phyloP scores from a whole-genome alignment of 2,113 vertebrate genomes.

The Deroptyus accipitrinus region DNA sequence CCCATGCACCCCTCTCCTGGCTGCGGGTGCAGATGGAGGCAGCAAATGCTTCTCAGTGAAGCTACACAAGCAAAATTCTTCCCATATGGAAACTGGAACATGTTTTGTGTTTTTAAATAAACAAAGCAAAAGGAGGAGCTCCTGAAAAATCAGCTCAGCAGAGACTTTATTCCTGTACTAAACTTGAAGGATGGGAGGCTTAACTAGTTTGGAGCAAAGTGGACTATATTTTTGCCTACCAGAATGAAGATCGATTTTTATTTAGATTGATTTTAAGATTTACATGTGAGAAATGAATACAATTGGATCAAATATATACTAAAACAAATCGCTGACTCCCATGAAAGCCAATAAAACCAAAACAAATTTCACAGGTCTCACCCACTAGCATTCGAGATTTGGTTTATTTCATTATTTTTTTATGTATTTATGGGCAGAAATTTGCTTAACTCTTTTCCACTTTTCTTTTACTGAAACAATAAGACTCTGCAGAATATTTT shows the following conservation, averaged over 20 bases:
- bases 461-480: slow-evolving; percentile 74
- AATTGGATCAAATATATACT: slow-evolving; percentile 82
- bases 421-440: slow-evolving; percentile 70
- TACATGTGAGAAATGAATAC: slow-evolving; percentile 82
- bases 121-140: slow-evolving; percentile 77
- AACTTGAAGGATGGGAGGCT: slow-evolving; percentile 56
- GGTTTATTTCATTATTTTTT: slow-evolving; percentile 76
- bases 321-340: slow-evolving; percentile 82
- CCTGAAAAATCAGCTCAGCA: slow-evolving; percentile 78
- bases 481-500: slow-evolving; percentile 84
- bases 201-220: slow-evolving; percentile 61
- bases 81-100: slow-evolving; percentile 69
- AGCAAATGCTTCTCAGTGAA: slow-evolving; percentile 67
- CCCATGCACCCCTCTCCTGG: not conserved
- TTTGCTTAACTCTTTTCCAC: slow-evolving; percentile 70
- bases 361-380: slow-evolving; percentile 79
- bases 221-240: slow-evolving; percentile 66
- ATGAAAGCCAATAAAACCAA: slow-evolving; percentile 79
- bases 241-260: slow-evolving; percentile 79
- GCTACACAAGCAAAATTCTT: slow-evolving; percentile 67
- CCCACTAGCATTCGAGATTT: slow-evolving; percentile 77
- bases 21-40: slow-evolving; percentile 70
- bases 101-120: slow-evolving; percentile 67
- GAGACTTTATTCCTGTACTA: slow-evolving; percentile 69
- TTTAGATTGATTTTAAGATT: slow-evolving; percentile 85